Evolutionary conservation across 2,888 invertebrate species (phyloP), one percentile per base, ranked within the genome.

Genomic region (Ochropacha duplaris): DNA sequence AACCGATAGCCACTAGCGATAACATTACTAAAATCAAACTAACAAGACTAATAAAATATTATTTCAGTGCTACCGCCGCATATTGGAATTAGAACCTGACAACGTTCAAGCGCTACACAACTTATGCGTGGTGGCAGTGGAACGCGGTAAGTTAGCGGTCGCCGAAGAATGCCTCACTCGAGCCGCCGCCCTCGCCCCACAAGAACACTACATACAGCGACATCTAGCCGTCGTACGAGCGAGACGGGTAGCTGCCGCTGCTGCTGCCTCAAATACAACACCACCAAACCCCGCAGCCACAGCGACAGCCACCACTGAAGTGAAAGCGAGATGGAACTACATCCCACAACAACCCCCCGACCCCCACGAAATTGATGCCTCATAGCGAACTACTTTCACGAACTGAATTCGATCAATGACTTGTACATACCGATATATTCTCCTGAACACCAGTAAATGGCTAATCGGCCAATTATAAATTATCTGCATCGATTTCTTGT

Each of bases 81-180:
- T 99, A 69, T 88, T 99, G 14, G 95, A 96, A 72, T 86, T 97
- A 64, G 98, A 99, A 73, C 96, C 98, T 0, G 95, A 96, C 69
- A 98, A 99, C 84, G 97, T 98, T 63, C 99, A 99, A 90, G 99
- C 98, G 0, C 93, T 97, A 50, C 99, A 99, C 93, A 99, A 99
- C 88, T 93, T 99, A 24, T 99, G 99, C 88, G 99, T 99, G 8
- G 98, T 99, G 0, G 97, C 97, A 71, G 98, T 99, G 6, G 99
- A 99, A 86, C 94, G 97, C 39, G 98, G 98, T 11, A 95, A 96
- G 74, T 93, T 99, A 28, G 93, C 95, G n/a, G 93, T 95, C 56
- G 99, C 99, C 0, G 97, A 97, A 69, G 94, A 95, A 55, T 99
- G 99, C 82, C 94, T 99, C 19, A 94, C 95, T 54, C 94, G 95